These are phyloP conservation scores for Distichodus sexfasciatus DNA, from an alignment of 2,797 vertebrate genomes.

Conservation along the genomic window DNA sequence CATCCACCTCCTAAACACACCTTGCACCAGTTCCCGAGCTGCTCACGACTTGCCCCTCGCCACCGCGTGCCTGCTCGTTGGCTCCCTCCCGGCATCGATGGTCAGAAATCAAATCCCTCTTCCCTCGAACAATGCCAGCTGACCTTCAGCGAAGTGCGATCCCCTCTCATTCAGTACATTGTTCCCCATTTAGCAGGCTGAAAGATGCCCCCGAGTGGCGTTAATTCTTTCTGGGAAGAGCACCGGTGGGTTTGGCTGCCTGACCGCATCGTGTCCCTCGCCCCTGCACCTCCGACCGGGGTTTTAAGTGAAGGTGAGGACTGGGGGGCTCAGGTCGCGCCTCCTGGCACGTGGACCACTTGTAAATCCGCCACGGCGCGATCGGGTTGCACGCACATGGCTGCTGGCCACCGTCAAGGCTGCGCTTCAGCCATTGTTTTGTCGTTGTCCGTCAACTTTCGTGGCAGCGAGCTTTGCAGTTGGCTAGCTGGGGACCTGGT, in stretches of 20 bases:
- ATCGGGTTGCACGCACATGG: slow-evolving; percentile 7
- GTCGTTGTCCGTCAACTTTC: slow-evolving; percentile 3
- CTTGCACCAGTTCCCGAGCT: background rate
- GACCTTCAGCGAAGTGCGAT: slow-evolving; percentile 53
- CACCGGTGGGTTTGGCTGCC: slow-evolving; percentile 16
- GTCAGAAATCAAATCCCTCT: slow-evolving; percentile 11
- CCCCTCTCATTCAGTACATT: slow-evolving; percentile 33
- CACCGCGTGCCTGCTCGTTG: background rate
- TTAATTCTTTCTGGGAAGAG: slow-evolving; percentile 53
- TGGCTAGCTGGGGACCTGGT: background rate
- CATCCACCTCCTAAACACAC: background rate
- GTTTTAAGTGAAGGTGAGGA: too few species aligned
- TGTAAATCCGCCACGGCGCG: slow-evolving; percentile 29
- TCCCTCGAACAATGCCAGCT: slow-evolving; percentile 32
- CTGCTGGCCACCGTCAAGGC: slow-evolving; percentile 13
- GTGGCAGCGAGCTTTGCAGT: background rate
- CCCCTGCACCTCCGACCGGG: background rate
- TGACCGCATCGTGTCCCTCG: background rate
- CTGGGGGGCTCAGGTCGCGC: too few species aligned
- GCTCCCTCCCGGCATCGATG: background rate
- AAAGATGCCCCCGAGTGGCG: slow-evolving; percentile 49
- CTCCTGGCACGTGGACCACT: background rate
- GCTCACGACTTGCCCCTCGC: background rate
- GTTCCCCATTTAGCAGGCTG: slow-evolving; percentile 56
- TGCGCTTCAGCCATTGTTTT: slow-evolving; percentile 5